Conservation (phyloP, 1,140 invertebrate genomes). For the Helicoverpa zea region DNA sequence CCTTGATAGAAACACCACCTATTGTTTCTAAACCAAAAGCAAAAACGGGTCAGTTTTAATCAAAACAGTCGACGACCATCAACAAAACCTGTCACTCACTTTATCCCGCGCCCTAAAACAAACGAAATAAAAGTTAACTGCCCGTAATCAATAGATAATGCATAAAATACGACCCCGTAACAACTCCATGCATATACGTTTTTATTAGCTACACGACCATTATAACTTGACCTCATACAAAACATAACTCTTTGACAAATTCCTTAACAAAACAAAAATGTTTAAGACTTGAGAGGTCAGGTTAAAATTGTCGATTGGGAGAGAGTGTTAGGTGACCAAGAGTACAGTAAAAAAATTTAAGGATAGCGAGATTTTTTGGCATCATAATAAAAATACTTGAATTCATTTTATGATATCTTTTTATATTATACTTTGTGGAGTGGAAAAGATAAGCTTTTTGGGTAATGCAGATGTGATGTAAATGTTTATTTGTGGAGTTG, state of each 20-base stretch:
- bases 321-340: constrained; percentile 49
- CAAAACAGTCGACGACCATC: not conserved
- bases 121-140: constrained; percentile 56
- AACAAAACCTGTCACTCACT: constrained; percentile 13
- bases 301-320: constrained; percentile 36
- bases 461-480: constrained; percentile 17
- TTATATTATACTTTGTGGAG: constrained; percentile 28
- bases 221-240: constrained; percentile 23
- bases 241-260: constrained; percentile 25
- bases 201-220: constrained; percentile 52
- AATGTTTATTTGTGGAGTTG: constrained; percentile 18
- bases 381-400: constrained; percentile 48
- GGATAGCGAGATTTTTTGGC: constrained; percentile 35
- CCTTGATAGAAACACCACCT: too few species aligned
- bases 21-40: not conserved
- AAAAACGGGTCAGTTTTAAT: too few species aligned
- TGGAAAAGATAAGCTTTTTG: constrained; percentile 40
- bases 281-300: constrained; percentile 36
- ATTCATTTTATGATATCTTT: constrained; percentile 43
- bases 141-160: constrained; percentile 57
- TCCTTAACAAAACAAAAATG: constrained; percentile 22
- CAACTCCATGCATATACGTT: constrained; percentile 50
- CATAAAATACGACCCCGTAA: constrained; percentile 53
- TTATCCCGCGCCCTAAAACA: constrained; percentile 36
- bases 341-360: constrained; percentile 25